phyloP scores from a whole-genome alignment of 2,113 vertebrate species.

The Nanger granti region DNA sequence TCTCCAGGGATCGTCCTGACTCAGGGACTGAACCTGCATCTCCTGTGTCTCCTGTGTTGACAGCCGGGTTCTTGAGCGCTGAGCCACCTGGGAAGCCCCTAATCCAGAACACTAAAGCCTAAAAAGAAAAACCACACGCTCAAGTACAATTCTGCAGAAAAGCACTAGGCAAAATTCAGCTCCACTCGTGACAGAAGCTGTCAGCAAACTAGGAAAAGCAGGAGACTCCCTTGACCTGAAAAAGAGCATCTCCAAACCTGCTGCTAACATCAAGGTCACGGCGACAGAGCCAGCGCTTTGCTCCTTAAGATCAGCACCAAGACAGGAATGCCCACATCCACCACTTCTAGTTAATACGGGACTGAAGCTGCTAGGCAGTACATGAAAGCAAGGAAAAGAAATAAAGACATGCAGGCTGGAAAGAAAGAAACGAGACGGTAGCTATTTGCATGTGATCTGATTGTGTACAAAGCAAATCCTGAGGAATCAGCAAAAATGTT shows the following conservation, averaged over 20 bases:
- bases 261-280: accelerated
- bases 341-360: accelerated
- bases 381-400: not conserved
- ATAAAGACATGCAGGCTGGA: not conserved
- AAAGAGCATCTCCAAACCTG: not conserved
- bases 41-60: not conserved
- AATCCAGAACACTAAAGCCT: not conserved
- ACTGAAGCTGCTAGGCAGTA: too few species aligned
- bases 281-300: too few species aligned
- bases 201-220: not conserved
- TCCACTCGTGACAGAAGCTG: not conserved
- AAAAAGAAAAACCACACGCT: not conserved
- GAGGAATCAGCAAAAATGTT: not conserved
- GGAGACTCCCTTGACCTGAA: not conserved
- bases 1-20: not conserved
- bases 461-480: not conserved
- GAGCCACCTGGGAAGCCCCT: not conserved
- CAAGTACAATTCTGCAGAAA: not conserved
- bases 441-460: not conserved
- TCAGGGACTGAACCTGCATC: accelerated
- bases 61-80: not conserved
- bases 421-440: not conserved
- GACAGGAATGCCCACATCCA: accelerated
- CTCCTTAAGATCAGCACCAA: not conserved
- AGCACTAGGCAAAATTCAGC: not conserved